These are phyloP conservation scores for Hermodice carunculata DNA, from an alignment of 2,888 invertebrate species.

Conservation along the genomic window DNA sequence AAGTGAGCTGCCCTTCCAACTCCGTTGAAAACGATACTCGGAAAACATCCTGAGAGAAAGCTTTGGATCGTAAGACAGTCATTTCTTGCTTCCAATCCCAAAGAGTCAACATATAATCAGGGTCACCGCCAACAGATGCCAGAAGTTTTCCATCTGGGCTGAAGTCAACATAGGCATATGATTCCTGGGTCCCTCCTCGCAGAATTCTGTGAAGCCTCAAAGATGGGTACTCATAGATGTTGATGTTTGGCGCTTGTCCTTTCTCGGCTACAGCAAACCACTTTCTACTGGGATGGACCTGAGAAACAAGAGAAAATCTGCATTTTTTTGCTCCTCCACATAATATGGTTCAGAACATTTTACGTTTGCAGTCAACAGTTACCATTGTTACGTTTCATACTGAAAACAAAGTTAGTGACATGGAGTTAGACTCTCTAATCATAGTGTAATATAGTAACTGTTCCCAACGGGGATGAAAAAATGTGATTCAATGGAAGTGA, in stretches of 20 bases:
- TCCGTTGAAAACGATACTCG: conserved; percentile 85
- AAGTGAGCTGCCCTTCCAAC: conserved; percentile 83
- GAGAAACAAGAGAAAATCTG: no score
- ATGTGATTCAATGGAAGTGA: no score
- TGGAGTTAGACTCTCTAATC: no score
- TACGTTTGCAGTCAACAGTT: no score
- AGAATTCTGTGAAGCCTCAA: conserved; percentile 82
- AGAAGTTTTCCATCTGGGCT: conserved; percentile 84
- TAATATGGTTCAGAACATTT: no score
- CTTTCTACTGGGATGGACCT: conserved; percentile 72
- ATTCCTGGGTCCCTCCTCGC: conserved; percentile 80
- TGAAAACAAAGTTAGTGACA: no score
- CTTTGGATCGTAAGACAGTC: conserved; percentile 84
- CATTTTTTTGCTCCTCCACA: no score
- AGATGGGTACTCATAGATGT: conserved; percentile 87
- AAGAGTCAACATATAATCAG: conserved; percentile 88
- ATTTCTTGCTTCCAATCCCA: conserved; percentile 88
- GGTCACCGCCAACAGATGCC: conserved; percentile 86
- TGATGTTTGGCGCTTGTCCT: conserved; percentile 80
- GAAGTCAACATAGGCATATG: conserved; percentile 78
- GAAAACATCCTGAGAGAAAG: conserved; percentile 85
- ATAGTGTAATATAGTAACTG: no score
- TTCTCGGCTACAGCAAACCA: conserved; percentile 90
- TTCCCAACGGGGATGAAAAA: no score
- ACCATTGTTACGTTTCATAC: background rate